phyloP scores from a whole-genome alignment of 2,888 invertebrate species.

The Drosophila neutralis region DNA sequence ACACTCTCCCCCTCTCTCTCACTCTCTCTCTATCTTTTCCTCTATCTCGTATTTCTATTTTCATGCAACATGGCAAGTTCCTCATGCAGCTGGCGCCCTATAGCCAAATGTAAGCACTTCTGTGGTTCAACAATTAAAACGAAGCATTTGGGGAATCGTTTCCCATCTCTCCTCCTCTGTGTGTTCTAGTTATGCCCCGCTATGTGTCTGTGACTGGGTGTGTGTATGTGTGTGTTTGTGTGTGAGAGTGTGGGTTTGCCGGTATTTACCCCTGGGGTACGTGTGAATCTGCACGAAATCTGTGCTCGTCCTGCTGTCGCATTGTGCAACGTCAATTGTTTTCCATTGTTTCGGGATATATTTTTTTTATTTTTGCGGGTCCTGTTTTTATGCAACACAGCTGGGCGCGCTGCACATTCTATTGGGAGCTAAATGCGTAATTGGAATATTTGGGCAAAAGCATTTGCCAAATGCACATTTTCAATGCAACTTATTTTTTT shows the following conservation, averaged over 20 bases:
- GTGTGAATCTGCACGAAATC: slow-evolving; percentile 69
- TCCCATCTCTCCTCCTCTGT: neutral
- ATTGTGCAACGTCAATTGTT: slow-evolving; percentile 66
- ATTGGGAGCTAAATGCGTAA: slow-evolving; percentile 30
- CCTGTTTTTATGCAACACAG: slow-evolving; percentile 16
- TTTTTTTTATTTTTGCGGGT: neutral
- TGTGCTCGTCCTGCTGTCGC: slow-evolving; percentile 39
- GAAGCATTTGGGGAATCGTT: slow-evolving; percentile 50
- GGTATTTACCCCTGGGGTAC: slow-evolving; percentile 67
- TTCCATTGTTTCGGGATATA: slow-evolving; percentile 45
- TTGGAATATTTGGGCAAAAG: slow-evolving; percentile 27
- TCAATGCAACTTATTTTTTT: slow-evolving; percentile 37
- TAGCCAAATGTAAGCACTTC: slow-evolving; percentile 71
- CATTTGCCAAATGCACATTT: slow-evolving; percentile 20
- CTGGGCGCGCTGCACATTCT: slow-evolving; percentile 11
- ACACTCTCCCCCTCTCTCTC: neutral
- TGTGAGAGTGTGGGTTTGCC: slow-evolving; percentile 36
- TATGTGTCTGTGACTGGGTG: slow-evolving; percentile 1
- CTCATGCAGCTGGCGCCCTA: slow-evolving; percentile 37
- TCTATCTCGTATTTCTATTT: slow-evolving; percentile 1
- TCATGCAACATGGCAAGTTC: slow-evolving; percentile 19
- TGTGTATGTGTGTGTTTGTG: slow-evolving; percentile 7
- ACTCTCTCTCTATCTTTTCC: neutral
- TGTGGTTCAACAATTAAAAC: slow-evolving; percentile 74
- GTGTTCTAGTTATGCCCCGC: slow-evolving; percentile 7